These are phyloP conservation scores for Clarias magur DNA, from an alignment of 2,113 vertebrate genomes.

Conservation along the genomic window DNA sequence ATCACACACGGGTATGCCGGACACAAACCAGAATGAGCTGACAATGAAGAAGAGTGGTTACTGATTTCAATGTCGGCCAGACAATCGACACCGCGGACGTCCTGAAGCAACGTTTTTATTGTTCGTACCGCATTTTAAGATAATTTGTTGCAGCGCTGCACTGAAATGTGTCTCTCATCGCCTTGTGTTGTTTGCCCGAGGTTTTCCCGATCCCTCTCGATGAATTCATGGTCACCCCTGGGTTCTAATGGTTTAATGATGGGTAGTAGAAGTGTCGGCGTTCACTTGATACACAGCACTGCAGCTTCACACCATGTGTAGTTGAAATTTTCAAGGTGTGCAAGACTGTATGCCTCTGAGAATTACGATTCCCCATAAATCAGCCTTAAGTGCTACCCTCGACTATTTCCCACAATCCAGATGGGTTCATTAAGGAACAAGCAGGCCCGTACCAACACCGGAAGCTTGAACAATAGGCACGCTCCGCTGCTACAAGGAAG, in stretches of 20 bases:
- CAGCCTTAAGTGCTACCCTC: neutral
- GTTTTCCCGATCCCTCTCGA: neutral
- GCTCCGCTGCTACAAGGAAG: neutral
- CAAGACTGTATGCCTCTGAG: neutral
- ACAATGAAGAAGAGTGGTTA: neutral
- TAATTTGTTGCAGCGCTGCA: neutral
- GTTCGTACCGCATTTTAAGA: neutral
- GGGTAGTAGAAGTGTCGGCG: neutral
- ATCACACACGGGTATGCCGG: neutral
- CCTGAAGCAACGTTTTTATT: neutral
- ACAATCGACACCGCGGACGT: neutral
- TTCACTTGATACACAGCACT: slow-evolving; percentile 12
- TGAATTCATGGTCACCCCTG: neutral
- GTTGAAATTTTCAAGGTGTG: neutral
- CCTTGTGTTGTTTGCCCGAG: neutral
- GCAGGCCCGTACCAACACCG: neutral
- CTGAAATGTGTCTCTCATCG: neutral
- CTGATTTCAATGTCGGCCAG: neutral
- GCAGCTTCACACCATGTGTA: neutral
- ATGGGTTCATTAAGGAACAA: neutral
- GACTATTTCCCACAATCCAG: neutral
- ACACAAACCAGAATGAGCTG: too few relatives aligned
- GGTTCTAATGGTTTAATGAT: neutral
- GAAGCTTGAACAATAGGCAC: too few relatives aligned
- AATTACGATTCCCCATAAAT: neutral